Percentiles rank a stretch among this genome's conserved stretches.
These are phyloP conservation scores for Danio tinwini DNA, from an alignment of 2,797 vertebrate genomes.

Conservation along the genomic window DNA sequence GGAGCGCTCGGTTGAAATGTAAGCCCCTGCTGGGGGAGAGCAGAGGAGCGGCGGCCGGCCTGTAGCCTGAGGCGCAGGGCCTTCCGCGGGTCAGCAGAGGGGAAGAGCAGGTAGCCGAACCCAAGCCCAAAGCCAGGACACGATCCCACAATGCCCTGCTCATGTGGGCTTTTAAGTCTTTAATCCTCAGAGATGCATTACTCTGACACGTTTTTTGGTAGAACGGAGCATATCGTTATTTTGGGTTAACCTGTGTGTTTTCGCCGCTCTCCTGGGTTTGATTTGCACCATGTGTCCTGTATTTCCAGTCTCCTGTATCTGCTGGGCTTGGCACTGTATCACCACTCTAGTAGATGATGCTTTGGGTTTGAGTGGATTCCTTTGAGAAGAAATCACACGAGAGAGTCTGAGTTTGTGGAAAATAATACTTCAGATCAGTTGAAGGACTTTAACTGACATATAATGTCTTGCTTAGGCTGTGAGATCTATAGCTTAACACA, in stretches of 20 bases:
- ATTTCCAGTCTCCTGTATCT: slow-evolving; percentile 39
- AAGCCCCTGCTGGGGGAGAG: slow-evolving; percentile 91
- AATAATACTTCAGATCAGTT: slow-evolving; percentile 22
- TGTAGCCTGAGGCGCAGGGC: slow-evolving; percentile 63
- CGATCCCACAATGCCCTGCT: slow-evolving; percentile 10
- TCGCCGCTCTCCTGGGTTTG: slow-evolving; percentile 24
- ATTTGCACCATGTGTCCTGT: slow-evolving; percentile 47
- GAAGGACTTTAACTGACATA: slow-evolving; percentile 14
- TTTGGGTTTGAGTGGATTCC: slow-evolving; percentile 36
- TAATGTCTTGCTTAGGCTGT: not conserved
- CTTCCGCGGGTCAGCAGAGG: slow-evolving; percentile 92
- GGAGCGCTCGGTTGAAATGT: slow-evolving; percentile 97
- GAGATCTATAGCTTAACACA: not conserved
- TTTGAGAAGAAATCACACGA: slow-evolving; percentile 18
- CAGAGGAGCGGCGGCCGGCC: slow-evolving; percentile 86
- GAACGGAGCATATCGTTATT: slow-evolving; percentile 5
- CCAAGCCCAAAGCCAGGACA: slow-evolving; percentile 33
- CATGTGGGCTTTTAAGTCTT: not conserved
- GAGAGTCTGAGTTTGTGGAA: slow-evolving; percentile 4
- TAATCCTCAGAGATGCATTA: slow-evolving; percentile 13
- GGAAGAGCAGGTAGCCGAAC: slow-evolving; percentile 84
- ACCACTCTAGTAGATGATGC: slow-evolving; percentile 30
- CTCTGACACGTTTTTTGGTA: slow-evolving; percentile 5
- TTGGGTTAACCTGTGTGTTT: slow-evolving; percentile 21
- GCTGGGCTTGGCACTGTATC: slow-evolving; percentile 60